A percentile compares a stretch with the other conserved stretches of the same genome.
Evolutionary conservation across 2,113 vertebrate species (phyloP).

Genomic region (Sarotherodon lohbergeri): DNA sequence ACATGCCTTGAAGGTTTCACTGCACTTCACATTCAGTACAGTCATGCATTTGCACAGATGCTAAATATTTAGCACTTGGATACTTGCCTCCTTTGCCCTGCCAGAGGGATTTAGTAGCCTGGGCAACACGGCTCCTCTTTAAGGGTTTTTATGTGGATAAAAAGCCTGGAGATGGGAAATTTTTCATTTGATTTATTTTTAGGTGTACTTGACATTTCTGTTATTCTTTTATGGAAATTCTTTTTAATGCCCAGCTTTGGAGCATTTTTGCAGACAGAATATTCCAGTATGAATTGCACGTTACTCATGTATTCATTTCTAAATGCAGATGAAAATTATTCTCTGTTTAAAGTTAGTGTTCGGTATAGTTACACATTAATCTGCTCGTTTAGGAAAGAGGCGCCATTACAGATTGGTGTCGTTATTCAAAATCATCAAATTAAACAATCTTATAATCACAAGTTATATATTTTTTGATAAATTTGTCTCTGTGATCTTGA

Average conservation of each 20-base stretch:
- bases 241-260: neutral
- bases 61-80: conserved; percentile 17
- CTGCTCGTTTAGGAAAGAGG: neutral
- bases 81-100: neutral
- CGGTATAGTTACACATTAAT: neutral
- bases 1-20: neutral
- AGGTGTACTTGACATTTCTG: neutral
- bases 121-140: neutral
- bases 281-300: neutral
- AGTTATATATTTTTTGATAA: neutral
- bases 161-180: neutral
- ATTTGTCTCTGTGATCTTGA: neutral
- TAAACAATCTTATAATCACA: neutral
- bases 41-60: neutral
- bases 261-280: neutral
- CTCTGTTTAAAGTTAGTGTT: neutral
- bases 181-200: neutral
- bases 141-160: neutral
- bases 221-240: neutral
- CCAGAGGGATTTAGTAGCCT: neutral
- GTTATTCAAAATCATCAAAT: neutral
- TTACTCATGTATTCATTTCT: neutral
- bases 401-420: fast-evolving
- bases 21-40: neutral
- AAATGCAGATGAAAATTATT: neutral